Conservation (phyloP, 2,113 vertebrate genomes). For the Lepus americanus region DNA sequence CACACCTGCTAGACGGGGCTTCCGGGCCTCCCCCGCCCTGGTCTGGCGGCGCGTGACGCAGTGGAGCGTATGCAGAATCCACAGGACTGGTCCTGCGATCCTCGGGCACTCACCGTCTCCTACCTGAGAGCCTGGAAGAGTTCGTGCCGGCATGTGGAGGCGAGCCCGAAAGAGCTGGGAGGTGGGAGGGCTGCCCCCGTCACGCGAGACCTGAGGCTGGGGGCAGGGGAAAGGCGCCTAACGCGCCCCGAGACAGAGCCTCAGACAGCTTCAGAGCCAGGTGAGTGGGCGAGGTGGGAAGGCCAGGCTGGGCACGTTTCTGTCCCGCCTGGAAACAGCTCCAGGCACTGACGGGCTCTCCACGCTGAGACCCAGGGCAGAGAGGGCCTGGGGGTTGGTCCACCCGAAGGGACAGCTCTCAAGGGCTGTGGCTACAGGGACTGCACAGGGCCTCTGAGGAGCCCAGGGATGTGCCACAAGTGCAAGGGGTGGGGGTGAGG, state of each 20-base stretch:
- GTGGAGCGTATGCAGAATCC: neutral
- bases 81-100: neutral
- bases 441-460: neutral
- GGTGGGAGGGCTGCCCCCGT: neutral
- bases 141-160: neutral
- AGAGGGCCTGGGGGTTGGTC: neutral
- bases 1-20: too few relatives aligned
- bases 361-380: too few relatives aligned
- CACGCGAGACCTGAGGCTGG: neutral
- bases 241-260: neutral
- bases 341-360: too few relatives aligned
- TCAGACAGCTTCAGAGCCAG: neutral
- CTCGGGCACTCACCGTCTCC: too few relatives aligned
- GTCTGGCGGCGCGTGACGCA: neutral
- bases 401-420: neutral
- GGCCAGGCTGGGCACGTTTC: neutral
- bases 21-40: neutral
- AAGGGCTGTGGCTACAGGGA: neutral
- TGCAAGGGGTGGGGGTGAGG: neutral
- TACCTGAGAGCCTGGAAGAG: neutral
- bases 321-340: neutral
- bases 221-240: neutral
- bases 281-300: neutral
- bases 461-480: neutral
- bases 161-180: neutral